A percentile compares a stretch with the other conserved stretches of the same genome.
Conservation (phyloP, 2,113 vertebrate genomes). For the Neodontobutis hainanensis region DNA sequence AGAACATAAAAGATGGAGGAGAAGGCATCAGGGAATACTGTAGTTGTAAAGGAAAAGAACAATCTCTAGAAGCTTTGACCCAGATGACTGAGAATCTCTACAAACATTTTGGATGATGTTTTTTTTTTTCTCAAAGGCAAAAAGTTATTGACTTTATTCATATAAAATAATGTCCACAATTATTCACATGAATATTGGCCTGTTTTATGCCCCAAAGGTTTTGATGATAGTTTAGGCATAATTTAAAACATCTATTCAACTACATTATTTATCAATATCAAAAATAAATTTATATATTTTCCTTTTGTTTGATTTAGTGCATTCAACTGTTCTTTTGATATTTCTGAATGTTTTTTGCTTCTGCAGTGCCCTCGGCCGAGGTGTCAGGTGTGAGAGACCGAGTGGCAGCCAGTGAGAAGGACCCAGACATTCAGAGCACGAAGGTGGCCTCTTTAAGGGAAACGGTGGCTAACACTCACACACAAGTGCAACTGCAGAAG, state of each 20-base stretch:
- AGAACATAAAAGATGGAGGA: too few species aligned
- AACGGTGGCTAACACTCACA: constrained; percentile 10
- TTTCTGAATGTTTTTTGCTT: background rate
- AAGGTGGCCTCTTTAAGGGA: constrained; percentile 4
- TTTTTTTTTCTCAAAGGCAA: constrained; percentile 4
- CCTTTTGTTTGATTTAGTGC: constrained; percentile 13
- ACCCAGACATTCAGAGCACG: constrained; percentile 16
- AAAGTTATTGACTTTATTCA: constrained; percentile 24
- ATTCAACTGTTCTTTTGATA: background rate
- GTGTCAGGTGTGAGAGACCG: constrained; percentile 11
- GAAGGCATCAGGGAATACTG: too few species aligned
- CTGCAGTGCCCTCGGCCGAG: constrained; percentile 12
- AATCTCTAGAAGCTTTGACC: too few species aligned
- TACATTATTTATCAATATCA: background rate
- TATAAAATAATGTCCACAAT: constrained; percentile 33
- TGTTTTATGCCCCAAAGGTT: constrained; percentile 26
- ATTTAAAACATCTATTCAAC: background rate
- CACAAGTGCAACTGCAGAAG: constrained; percentile 19
- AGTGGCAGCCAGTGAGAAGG: constrained; percentile 18
- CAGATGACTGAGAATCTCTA: background rate
- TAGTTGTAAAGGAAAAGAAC: too few species aligned
- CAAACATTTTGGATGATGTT: background rate
- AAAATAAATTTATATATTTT: constrained; percentile 19
- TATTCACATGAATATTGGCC: constrained; percentile 15
- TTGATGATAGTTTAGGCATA: background rate